These are phyloP conservation scores for Malachius bipustulatus DNA, from an alignment of 2,888 invertebrate species.

Conservation along the genomic window DNA sequence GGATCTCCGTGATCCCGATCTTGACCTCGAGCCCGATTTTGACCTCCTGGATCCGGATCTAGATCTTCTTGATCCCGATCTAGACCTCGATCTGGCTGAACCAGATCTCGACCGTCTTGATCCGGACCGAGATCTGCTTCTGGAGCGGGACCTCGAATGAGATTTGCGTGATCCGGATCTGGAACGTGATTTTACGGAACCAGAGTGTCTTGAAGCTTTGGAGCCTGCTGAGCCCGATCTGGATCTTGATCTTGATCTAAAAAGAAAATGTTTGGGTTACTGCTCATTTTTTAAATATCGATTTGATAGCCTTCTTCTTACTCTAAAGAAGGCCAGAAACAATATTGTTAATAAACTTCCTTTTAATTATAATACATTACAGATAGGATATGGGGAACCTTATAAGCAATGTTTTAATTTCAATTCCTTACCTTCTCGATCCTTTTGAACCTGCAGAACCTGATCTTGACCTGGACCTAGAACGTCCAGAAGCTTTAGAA, in stretches of 20 bases:
- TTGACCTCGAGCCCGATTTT: conserved; percentile 22
- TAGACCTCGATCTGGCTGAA: conserved; percentile 24
- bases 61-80: conserved; percentile 21
- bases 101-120: conserved; percentile 26
- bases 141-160: conserved; percentile 20
- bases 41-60: conserved; percentile 27
- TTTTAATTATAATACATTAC: no score
- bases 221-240: no score
- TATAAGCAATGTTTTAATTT: no score
- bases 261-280: no score
- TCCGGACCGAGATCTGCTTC: conserved; percentile 27
- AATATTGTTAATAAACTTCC: no score
- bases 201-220: conserved; percentile 24
- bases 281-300: no score
- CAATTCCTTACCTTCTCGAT: conserved; percentile 24
- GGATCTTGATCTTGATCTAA: conserved; percentile 19
- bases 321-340: no score
- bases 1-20: conserved; percentile 21
- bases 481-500: conserved; percentile 26
- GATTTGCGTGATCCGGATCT: conserved; percentile 20
- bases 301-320: no score
- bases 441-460: conserved; percentile 20
- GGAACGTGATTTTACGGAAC: conserved; percentile 21
- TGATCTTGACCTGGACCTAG: conserved; percentile 23
- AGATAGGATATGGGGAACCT: no score